phyloP scores from a whole-genome alignment of 2,888 invertebrate species.

The Drosophila ochracea region DNA sequence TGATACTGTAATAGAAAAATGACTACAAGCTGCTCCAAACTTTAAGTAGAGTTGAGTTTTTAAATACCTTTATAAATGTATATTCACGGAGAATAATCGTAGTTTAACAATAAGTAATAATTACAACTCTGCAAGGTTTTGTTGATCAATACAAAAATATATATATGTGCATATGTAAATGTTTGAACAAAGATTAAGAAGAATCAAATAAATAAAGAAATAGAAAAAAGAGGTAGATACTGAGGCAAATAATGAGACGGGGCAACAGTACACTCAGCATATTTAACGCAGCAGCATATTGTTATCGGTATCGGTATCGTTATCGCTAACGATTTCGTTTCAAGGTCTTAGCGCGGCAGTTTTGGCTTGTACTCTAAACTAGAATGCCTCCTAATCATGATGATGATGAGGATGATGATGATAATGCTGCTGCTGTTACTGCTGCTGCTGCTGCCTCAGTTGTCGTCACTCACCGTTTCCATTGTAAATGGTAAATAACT shows the following conservation, averaged over 20 bases:
- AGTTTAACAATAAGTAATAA: not conserved
- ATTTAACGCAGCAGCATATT: slow-evolving; percentile 27
- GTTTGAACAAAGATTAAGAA: not conserved
- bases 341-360: not conserved
- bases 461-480: slow-evolving; percentile 85
- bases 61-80: not conserved
- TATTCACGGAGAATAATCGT: not conserved
- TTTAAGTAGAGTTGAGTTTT: not conserved
- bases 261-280: slow-evolving; percentile 34
- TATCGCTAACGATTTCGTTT: not conserved
- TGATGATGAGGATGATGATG: not conserved
- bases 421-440: slow-evolving; percentile 14
- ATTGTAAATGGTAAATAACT: slow-evolving; percentile 85
- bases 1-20: not conserved
- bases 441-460: slow-evolving; percentile 13
- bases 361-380: not conserved
- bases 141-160: slow-evolving; percentile 1
- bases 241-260: slow-evolving; percentile 15
- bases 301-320: slow-evolving; percentile 17
- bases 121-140: slow-evolving; percentile 12
- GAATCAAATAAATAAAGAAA: slow-evolving; percentile 3
- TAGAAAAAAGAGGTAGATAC: slow-evolving; percentile 17
- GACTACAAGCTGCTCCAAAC: not conserved
- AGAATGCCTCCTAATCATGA: slow-evolving; percentile 2
- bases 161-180: not conserved